A percentile compares a stretch with the other conserved stretches of the same genome.
Conservation (phyloP, 1,140 invertebrate genomes). For the Drosophila ficusphila region DNA sequence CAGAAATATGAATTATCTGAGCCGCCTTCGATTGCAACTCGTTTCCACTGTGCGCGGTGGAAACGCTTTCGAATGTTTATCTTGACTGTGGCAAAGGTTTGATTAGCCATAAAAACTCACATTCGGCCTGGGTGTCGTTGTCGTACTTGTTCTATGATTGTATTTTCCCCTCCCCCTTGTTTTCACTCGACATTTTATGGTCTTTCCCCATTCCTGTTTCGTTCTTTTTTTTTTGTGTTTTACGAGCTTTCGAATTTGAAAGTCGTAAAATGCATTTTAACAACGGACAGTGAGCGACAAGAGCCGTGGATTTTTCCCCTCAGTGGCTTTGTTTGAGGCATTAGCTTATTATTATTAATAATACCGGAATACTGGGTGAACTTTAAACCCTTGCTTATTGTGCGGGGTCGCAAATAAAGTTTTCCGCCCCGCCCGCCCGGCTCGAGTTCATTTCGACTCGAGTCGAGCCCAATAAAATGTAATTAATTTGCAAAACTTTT, state of each 20-base stretch:
- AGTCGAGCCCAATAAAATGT: constrained; percentile 71
- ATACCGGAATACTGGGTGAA: constrained; percentile 24
- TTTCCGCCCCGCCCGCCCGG: not conserved
- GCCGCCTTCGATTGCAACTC: not conserved
- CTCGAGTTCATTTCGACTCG: constrained; percentile 32
- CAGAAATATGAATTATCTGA: constrained; percentile 27
- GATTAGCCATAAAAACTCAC: constrained; percentile 74
- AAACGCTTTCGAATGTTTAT: constrained; percentile 21
- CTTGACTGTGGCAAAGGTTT: constrained; percentile 75
- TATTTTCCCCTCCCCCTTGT: constrained; percentile 2
- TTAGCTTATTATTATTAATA: constrained; percentile 70
- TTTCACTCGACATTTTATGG: constrained; percentile 14
- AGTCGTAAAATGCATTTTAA: constrained; percentile 76
- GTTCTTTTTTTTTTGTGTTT: constrained; percentile 32
- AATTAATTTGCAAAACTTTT: constrained; percentile 77
- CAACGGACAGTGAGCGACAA: constrained; percentile 4
- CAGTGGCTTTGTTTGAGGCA: constrained; percentile 16
- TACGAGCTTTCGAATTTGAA: constrained; percentile 75
- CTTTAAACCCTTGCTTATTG: constrained; percentile 36
- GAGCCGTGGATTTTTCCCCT: not conserved
- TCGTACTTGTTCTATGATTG: constrained; percentile 67
- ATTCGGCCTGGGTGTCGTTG: constrained; percentile 55
- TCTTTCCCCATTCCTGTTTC: not conserved
- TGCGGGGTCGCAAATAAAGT: constrained; percentile 9
- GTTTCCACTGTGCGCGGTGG: constrained; percentile 8